These are phyloP conservation scores for Furcifer pardalis DNA, from an alignment of 2,797 vertebrate species.

Conservation along the genomic window DNA sequence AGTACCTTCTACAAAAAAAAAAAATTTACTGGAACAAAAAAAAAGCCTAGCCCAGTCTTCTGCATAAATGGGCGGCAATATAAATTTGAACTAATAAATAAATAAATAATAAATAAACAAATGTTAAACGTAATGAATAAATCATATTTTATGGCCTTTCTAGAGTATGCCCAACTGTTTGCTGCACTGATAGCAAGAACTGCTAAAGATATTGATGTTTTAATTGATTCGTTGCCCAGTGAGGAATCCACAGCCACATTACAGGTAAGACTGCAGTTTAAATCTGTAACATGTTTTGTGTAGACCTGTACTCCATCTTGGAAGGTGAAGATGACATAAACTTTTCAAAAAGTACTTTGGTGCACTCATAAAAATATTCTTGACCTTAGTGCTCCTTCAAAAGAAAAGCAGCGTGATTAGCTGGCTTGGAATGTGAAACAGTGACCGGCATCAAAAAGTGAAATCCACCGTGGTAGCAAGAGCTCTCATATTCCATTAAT, in stretches of 20 bases:
- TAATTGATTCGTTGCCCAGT: slow-evolving; percentile 96
- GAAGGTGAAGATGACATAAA: neutral
- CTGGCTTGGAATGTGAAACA: neutral
- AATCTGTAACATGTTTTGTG: neutral
- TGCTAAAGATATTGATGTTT: slow-evolving; percentile 95
- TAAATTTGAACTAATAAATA: too few species aligned
- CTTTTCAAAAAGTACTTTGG: neutral
- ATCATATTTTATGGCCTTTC: slow-evolving; percentile 15
- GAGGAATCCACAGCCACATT: slow-evolving; percentile 96
- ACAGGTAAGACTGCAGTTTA: slow-evolving; percentile 81
- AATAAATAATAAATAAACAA: too few species aligned
- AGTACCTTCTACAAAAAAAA: too few species aligned
- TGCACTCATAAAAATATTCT: neutral
- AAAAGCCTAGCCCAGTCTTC: neutral
- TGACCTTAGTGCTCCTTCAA: neutral
- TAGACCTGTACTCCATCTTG: neutral
- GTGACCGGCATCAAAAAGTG: neutral
- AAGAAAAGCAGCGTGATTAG: neutral
- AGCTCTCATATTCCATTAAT: neutral
- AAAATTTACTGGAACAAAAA: neutral
- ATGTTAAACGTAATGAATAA: neutral
- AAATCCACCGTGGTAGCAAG: neutral
- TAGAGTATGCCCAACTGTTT: slow-evolving; percentile 98
- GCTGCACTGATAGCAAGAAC: slow-evolving; percentile 95
- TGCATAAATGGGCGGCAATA: too few species aligned